Percentiles rank a stretch among this genome's conserved stretches.
These are phyloP conservation scores for Enteromius fasciolatus DNA, from an alignment of 2,797 vertebrate genomes.

Conservation along the genomic window DNA sequence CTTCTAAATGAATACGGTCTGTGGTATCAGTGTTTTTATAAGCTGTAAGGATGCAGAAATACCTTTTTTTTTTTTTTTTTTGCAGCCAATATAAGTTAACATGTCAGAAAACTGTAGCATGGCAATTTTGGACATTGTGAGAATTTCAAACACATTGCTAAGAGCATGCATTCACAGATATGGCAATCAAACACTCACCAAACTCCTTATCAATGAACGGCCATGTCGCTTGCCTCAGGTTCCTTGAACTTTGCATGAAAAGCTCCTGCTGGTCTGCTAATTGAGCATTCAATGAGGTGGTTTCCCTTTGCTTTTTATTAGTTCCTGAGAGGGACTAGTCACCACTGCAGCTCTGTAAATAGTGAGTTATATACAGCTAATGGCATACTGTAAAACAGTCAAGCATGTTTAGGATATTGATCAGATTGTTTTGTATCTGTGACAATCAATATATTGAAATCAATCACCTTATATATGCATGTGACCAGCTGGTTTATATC, in stretches of 20 bases:
- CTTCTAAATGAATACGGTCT: neutral
- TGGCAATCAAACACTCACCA: neutral
- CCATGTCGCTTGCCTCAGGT: constrained; percentile 31
- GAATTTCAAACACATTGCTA: constrained; percentile 36
- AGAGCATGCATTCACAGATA: constrained; percentile 3
- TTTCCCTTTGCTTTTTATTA: constrained; percentile 15
- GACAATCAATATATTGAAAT: constrained; percentile 18
- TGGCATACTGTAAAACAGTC: constrained; percentile 17
- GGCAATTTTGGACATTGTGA: neutral
- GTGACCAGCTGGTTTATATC: neutral
- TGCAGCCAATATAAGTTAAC: neutral
- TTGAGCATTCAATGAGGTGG: constrained; percentile 21
- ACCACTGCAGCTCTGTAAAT: neutral
- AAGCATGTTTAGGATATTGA: neutral
- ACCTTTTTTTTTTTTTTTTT: neutral
- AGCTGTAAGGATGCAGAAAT: neutral
- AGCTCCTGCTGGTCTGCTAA: constrained; percentile 1
- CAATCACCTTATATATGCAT: neutral
- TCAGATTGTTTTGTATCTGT: neutral
- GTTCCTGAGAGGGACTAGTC: neutral
- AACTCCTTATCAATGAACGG: constrained; percentile 34
- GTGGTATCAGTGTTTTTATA: neutral
- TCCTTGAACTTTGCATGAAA: constrained; percentile 21
- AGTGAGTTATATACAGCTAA: constrained; percentile 3
- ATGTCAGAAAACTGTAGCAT: constrained; percentile 14